These are phyloP conservation scores for Leuctra nigra DNA, from an alignment of 2,888 invertebrate species.

Conservation along the genomic window DNA sequence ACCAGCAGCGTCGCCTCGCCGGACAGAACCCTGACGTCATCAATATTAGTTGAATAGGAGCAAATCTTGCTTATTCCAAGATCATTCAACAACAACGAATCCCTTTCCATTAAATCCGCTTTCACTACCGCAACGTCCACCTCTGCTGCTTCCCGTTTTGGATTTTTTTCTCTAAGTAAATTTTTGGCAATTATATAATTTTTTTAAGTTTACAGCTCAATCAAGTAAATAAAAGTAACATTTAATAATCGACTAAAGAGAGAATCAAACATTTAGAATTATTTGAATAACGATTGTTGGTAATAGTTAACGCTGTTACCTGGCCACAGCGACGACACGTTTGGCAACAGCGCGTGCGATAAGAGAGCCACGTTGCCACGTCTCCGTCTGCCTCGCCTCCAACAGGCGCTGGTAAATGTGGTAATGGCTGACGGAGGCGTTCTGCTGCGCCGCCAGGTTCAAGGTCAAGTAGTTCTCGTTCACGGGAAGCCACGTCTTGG, in stretches of 20 bases:
- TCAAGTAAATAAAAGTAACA: no score
- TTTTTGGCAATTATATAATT: no score
- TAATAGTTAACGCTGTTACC: no score
- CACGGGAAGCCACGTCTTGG: conserved; percentile 63
- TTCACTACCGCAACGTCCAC: no score
- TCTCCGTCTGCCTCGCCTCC: conserved; percentile 46
- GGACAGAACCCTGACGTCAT: not conserved
- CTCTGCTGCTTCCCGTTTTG: no score
- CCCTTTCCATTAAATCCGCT: no score
- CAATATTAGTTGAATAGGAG: not conserved
- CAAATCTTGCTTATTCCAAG: no score
- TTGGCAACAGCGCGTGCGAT: conserved; percentile 48
- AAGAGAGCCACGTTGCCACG: conserved; percentile 52
- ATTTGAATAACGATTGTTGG: no score
- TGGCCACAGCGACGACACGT: conserved; percentile 16
- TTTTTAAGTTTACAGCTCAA: no score
- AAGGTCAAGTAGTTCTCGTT: conserved; percentile 49
- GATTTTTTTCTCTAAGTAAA: no score
- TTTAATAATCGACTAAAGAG: no score
- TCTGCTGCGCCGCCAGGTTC: conserved; percentile 51
- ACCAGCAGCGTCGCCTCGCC: conserved; percentile 34
- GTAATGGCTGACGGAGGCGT: conserved; percentile 47
- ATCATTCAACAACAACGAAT: not conserved
- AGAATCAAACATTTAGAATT: no score
- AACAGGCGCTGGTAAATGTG: conserved; percentile 54